Evolutionary conservation across 2,888 invertebrate species (phyloP), one percentile per base, ranked within the genome.

Genomic region (Perithous albicinctus): DNA sequence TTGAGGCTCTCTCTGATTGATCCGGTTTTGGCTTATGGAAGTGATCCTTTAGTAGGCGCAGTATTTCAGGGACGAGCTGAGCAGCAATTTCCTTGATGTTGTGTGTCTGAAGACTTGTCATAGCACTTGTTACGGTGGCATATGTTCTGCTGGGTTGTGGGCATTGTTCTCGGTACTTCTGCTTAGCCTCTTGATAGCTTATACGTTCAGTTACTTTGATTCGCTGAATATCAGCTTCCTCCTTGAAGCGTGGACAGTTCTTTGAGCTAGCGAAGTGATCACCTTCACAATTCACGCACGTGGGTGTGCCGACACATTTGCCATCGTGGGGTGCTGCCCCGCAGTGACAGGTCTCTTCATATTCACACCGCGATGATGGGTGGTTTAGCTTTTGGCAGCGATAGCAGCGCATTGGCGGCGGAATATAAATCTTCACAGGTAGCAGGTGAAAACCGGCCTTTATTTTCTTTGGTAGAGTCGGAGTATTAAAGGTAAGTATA

Each of bases 361-460:
- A 26, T n/a, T 56, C n/a, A 10, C 54, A 56, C 29, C n/a, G 20
- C 54, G 54, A 56, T 12, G 29, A 56, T 2, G 54, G 8, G 10
- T 56, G 54, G 12, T 23, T 23, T 2, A 56, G n/a, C 23, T 26
- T 10, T 56, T 56, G 54, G 26, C 54, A 56, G 12, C 12, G 23
- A 26, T 12, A 56, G 3, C 54, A 56, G 5, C 29, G 54, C 54
- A 56, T 56, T n/a, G 54, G 54, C 5, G 54, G 26, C 2, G 54
- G 54, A 10, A 56, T 10, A 6, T 56, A 56, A 1, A 56, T 12
- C 12, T 12, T 56, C 2, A 56, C 26, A 1, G 54, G 26, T 2
- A 56, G 54, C 12, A 23, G 7, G 29, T 56, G 54, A 2, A 56
- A 56, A n/a, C 54, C 54, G 2, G 54, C 54, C n/a, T 56, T 56